A percentile compares a stretch with the other conserved stretches of the same genome.
Evolutionary conservation across 2,888 invertebrate species (phyloP).

Genomic region (Rotaria magnacalcarata): DNA sequence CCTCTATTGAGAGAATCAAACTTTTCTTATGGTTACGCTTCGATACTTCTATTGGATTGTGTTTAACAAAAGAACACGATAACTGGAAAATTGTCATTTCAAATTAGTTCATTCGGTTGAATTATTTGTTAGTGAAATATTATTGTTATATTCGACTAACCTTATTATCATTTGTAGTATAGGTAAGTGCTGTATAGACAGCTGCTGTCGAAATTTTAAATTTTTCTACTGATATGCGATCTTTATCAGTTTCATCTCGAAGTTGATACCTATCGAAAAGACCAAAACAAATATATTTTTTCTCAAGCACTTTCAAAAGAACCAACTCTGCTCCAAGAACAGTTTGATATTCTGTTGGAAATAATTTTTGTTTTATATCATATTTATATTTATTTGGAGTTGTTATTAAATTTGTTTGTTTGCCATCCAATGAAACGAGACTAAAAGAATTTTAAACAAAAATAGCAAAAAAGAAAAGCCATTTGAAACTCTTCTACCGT

Average conservation of each 20-base stretch:
- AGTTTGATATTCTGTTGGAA: not conserved
- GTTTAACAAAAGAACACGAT: too few species aligned
- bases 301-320: too few species aligned
- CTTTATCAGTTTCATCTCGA: not conserved
- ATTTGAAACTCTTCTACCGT: not conserved
- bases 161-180: not conserved
- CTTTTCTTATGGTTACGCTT: too few species aligned
- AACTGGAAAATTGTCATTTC: too few species aligned
- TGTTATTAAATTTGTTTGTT: not conserved
- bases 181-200: not conserved
- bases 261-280: not conserved
- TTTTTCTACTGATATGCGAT: not conserved
- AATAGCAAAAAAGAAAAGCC: not conserved
- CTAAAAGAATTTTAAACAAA: not conserved
- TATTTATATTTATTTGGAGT: not conserved
- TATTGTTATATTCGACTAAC: not conserved
- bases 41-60: too few species aligned
- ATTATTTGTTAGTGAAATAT: too few species aligned
- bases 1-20: too few species aligned
- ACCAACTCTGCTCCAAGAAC: not conserved
- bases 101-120: too few species aligned
- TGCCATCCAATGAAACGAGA: slow-evolving; percentile 18
- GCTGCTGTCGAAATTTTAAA: not conserved
- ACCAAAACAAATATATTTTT: not conserved
- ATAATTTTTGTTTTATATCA: not conserved